Evolutionary conservation across 1,140 invertebrate genomes (phyloP), one percentile per base, ranked within the genome.

Genomic region (Aphis gossypii): DNA sequence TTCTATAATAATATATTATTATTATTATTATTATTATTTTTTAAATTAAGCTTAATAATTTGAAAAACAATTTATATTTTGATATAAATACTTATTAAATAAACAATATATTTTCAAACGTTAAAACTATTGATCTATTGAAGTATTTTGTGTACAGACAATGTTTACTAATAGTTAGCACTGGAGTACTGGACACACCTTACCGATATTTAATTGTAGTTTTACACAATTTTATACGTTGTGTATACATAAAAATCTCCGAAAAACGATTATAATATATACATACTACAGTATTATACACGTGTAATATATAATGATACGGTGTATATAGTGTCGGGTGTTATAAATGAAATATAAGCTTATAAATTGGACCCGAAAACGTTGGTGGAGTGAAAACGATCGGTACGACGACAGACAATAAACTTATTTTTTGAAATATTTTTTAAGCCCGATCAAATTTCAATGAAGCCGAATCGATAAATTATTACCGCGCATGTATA

Each of bases 341-440:
- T 76, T 76, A 76, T 76, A 76, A 76, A 76, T 76, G 60, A 76
- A 76, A 76, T 83, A 83, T 38, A 83, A 38, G 82, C 82, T 83
- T 38, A 23, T 38, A 41, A 83, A 76, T 76, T 83, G n/a, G 35
- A 83, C 82, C 82, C 18, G 14, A 83, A 83, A 83, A 83, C 21
- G 38, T 41, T 82, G 35, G n/a, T 4, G n/a, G 14, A 76, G 14
- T 76, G 60, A 76, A 76, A 83, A 83, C 82, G 35, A 83, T 38
- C 21, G 21, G 38, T 38, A 83, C 20, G 38, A 20, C 21, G 38
- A 83, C 60, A 38, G 82, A 83, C 35, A 83, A 83, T 83, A 83
- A 83, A 83, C 82, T 83, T 83, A 83, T 35, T 83, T 83, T 35
- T 83, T 35, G 82, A 21, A 35, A 83, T 35, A 41, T 83, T 83